Percentiles rank a stretch among this genome's conserved stretches.
These are phyloP conservation scores for Euleptes europaea DNA, from an alignment of 2,113 vertebrate genomes.

Conservation along the genomic window DNA sequence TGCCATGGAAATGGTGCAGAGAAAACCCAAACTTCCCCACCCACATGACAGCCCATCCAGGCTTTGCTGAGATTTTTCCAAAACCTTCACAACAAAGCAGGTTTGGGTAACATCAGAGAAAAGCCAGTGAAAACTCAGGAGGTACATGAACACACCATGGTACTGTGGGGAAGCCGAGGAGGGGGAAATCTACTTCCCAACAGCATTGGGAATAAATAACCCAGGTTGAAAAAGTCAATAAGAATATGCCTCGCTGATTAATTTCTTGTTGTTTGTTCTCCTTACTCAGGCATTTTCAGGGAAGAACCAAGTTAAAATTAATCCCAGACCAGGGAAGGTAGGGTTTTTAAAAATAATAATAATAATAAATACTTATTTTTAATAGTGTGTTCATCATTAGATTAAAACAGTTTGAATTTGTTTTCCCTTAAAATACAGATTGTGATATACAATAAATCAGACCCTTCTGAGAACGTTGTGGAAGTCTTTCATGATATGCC, in stretches of 20 bases:
- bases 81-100: too few species aligned
- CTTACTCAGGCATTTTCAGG: slow-evolving; percentile 68
- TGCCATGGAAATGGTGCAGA: too few species aligned
- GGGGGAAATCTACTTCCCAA: too few species aligned
- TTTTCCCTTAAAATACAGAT: slow-evolving; percentile 73
- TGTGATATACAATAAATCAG: slow-evolving; percentile 78
- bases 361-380: neutral
- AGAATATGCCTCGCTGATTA: neutral
- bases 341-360: slow-evolving; percentile 8
- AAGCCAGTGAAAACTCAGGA: too few species aligned
- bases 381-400: neutral
- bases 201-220: too few species aligned
- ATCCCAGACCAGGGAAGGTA: slow-evolving; percentile 93
- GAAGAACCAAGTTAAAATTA: slow-evolving; percentile 77
- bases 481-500: slow-evolving; percentile 83
- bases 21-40: too few species aligned
- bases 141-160: too few species aligned
- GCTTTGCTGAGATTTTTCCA: too few species aligned
- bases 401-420: neutral
- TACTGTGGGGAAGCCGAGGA: too few species aligned
- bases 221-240: neutral
- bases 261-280: slow-evolving; percentile 49
- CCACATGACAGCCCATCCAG: too few species aligned
- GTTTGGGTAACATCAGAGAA: too few species aligned
- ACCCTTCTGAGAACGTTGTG: slow-evolving; percentile 73